Base-by-base conservation (phyloP, 2,113 vertebrate species). In the Centropristis striata region DNA sequence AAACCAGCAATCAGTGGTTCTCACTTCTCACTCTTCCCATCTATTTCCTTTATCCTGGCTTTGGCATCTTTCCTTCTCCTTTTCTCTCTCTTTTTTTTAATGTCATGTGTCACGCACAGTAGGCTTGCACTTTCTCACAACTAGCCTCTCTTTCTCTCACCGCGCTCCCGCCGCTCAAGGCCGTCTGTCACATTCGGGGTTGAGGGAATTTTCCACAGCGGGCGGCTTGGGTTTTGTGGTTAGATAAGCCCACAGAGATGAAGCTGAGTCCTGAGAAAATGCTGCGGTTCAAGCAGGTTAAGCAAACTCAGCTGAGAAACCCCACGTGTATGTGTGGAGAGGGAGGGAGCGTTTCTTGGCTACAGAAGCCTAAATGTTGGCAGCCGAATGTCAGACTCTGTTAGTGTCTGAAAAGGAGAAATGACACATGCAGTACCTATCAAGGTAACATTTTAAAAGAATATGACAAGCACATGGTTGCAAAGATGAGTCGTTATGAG, bases 251-350 rank as follows among this genome's bases (percentile, higher is more conserved):
- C 27, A 32, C 32, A 1, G 20, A 81, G 81, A 86, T 66, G 85
- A 87, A 74, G 68, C 67, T 0, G 79, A 88, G 74, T 69, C 83
- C 76, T 92, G 91, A 86, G 90, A 93, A 91, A 94, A 88, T 66
- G 71, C 74, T 42, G 74, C 80, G 71, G 75, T 87, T 75, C 77
- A 86, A 66, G 67, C 92, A 94, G 92, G 89, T 93, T 93, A 88
- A 91, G 84, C 88, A 94, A 93, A 92, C 86, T 57, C 55, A 50
- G 75, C 75, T 61, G 49, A 64, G 80, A 69, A 58, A 53, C 23
- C 55, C 20, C 27, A 39, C 4, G 79, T 60, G 67, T 54, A 41
- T 46, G 42, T 44, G 27, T n/a, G 47, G 44, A 50, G 58, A 65
- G 47, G 47, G 68, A 36, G 61, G 28, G 61, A 47, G 10, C 32